phyloP scores from a whole-genome alignment of 2,888 invertebrate genomes.

The Erebia epiphron region DNA sequence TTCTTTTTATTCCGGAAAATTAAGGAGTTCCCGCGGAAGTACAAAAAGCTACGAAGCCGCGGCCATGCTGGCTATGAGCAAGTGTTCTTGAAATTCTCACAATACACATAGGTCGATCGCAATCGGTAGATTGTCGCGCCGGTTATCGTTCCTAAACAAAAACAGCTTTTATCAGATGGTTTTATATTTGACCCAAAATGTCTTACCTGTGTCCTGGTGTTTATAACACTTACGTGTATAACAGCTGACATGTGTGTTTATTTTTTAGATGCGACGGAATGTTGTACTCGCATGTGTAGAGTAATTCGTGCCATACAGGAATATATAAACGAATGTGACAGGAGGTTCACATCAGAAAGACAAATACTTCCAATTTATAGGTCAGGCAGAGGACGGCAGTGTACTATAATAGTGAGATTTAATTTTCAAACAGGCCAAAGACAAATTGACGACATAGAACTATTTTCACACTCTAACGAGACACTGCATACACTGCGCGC shows the following conservation, averaged over 20 bases:
- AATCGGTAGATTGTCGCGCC: no score
- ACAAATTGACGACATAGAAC: conserved; percentile 94
- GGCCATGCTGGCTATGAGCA: background rate
- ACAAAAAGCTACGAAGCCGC: no score
- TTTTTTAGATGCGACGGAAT: conserved; percentile 63
- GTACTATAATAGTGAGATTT: conserved; percentile 91
- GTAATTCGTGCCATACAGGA: conserved; percentile 97
- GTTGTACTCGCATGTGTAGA: conserved; percentile 90
- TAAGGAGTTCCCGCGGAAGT: no score
- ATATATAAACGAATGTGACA: conserved; percentile 97
- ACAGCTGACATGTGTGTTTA: background rate
- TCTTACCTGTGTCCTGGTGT: background rate
- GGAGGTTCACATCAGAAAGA: conserved; percentile 92
- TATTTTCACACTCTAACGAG: conserved; percentile 97
- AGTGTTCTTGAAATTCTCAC: background rate
- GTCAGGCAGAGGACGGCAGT: conserved; percentile 95
- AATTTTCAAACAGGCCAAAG: conserved; percentile 93
- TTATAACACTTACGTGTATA: background rate
- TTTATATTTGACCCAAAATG: background rate
- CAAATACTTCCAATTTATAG: conserved; percentile 94
- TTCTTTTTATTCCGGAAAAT: no score
- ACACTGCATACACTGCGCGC: conserved; percentile 93
- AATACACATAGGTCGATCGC: no score
- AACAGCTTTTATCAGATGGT: background rate
- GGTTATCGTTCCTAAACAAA: no score